These are phyloP conservation scores for Ophioderma brevispina DNA, from an alignment of 35 echinoderm and acorn worm species.

Conservation along the genomic window DNA sequence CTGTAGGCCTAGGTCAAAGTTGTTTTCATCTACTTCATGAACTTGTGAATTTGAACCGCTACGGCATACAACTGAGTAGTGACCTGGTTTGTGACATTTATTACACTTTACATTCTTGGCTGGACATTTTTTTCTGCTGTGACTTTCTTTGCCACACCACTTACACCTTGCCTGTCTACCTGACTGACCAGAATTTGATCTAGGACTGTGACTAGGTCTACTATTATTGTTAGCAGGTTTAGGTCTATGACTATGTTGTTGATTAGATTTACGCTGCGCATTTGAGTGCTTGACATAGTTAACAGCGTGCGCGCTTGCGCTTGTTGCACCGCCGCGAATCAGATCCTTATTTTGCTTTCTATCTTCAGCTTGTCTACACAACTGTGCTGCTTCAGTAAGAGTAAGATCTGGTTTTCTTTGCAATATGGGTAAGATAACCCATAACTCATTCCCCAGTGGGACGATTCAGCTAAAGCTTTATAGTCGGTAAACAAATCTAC, in stretches of 20 bases:
- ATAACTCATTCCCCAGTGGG: too few relatives aligned
- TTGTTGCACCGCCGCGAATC: not conserved
- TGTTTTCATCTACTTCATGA: not conserved
- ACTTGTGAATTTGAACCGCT: not conserved
- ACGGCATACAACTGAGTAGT: conserved; percentile 14
- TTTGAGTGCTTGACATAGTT: too few relatives aligned
- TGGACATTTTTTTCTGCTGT: not conserved
- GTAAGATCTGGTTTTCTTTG: conserved; percentile 17
- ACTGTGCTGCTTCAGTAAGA: not conserved
- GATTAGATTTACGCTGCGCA: too few relatives aligned
- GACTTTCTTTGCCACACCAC: not conserved
- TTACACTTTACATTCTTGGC: conserved; percentile 8
- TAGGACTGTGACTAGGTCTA: too few relatives aligned
- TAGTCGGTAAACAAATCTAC: conserved; percentile 40
- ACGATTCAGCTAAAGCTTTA: too few relatives aligned
- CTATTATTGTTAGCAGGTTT: not conserved
- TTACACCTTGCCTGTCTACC: not conserved
- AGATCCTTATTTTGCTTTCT: not conserved
- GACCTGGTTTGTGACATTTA: not conserved
- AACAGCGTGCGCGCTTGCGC: not conserved
- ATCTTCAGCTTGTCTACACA: not conserved
- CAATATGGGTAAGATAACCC: not conserved
- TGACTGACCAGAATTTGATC: not conserved
- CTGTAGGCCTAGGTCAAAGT: not conserved
- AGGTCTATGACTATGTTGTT: not conserved